Evolutionary conservation across 37 sponge, comb jelly and placozoan genomes (phyloP), one percentile per base, ranked within the genome.

Genomic region (Agelas oroides): DNA sequence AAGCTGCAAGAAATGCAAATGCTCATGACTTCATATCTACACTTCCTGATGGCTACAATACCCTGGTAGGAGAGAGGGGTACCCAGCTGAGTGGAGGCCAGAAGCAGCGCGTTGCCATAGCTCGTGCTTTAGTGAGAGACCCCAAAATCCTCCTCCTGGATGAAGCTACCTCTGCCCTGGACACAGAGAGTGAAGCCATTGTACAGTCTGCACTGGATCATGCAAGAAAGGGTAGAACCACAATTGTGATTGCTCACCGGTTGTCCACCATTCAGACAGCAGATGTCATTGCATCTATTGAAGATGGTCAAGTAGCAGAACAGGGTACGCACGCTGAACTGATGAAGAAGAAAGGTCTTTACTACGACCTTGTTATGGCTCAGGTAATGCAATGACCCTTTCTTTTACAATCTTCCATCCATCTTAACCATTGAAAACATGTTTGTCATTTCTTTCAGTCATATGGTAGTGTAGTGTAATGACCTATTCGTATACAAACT

Each of bases 141-240:
- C 96, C 96, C 1, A 87, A 90, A 71, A 84, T 96, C 57, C 80
- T 96, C 25, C 86, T 96, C 53, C 89, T 96, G 28, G 96, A 96
- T 76, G 96, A 96, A 75, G 96, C 96, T 57, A 96, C 96, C 60
- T 96, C 96, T 46, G 96, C 96, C 35, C 89, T 96, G 69, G 97
- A 96, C 71, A 88, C 85, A 52, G 89, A 91, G 85, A 96, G 97
- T 80, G 97, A 96, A 58, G 30, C 83, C 3, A 39, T 94, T 36
- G 97, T 96, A 3, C 97, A 96, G 61, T 78, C 65, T 36, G 97
- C 97, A 19, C 59, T 96, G 65, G 94, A 96, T 64, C 75, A 84
- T 81, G 97, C 93, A 16, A 41, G 82, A 23, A 55, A 78, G 35
- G 99, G 97, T 19, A 69, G 97, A 36, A 96, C 97, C 54, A 96